Percentiles rank a stretch among this genome's conserved stretches.
Conservation (phyloP, 2,113 vertebrate genomes). For the Rousettus leschenaultii region DNA sequence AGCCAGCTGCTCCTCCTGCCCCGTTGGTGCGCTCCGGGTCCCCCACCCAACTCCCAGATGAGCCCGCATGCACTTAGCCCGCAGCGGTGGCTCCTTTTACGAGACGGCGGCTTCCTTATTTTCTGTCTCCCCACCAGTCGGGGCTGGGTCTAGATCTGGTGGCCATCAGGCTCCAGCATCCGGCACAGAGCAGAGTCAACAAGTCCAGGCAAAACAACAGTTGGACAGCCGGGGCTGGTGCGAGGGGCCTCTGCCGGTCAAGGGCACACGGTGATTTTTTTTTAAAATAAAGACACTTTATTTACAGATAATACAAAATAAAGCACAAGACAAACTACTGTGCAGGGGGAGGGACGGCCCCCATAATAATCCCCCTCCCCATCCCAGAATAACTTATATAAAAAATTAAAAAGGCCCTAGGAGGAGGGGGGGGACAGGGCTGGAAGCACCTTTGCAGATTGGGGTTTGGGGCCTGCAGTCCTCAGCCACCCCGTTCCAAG, state of each 20-base stretch:
- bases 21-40: too few relatives aligned
- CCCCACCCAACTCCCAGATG: background rate
- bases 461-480: background rate
- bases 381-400: constrained; percentile 63
- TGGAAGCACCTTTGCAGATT: constrained; percentile 69
- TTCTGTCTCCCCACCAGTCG: background rate
- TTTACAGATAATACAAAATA: constrained; percentile 78
- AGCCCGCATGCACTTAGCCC: background rate
- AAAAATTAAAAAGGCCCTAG: constrained; percentile 69
- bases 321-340: constrained; percentile 67
- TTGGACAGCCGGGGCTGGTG: background rate
- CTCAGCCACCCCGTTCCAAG: background rate
- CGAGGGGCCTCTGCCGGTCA: background rate
- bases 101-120: background rate
- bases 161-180: background rate
- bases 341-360: background rate
- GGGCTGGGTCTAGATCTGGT: background rate
- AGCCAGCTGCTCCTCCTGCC: background rate
- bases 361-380: constrained; percentile 11
- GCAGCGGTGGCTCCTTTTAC: background rate
- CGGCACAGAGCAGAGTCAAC: background rate
- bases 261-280: background rate
- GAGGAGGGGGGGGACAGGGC: constrained; percentile 22
- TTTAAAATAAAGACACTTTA: constrained; percentile 71
- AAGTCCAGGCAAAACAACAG: background rate